A percentile compares a stretch with the other conserved stretches of the same genome.
Conservation (phyloP, 2,888 invertebrate genomes). For the Mongoloraphidia duomilia region DNA sequence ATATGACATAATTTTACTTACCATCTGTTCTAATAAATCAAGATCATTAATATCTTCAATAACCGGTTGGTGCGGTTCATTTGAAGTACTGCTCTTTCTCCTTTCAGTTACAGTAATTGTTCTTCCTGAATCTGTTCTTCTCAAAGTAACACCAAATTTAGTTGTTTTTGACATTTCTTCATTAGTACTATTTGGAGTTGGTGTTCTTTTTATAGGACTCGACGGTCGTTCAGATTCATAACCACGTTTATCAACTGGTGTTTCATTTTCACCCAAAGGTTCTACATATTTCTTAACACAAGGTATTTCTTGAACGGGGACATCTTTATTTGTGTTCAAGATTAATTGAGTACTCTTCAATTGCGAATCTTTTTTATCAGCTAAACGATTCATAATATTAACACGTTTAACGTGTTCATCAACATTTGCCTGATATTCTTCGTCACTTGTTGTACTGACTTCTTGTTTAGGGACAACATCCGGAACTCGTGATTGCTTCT, state of each 20-base stretch:
- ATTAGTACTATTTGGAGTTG: slow-evolving; percentile 11
- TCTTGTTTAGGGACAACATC: slow-evolving; percentile 12
- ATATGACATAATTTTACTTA: slow-evolving; percentile 26
- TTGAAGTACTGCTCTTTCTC: slow-evolving; percentile 32
- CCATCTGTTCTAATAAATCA: slow-evolving; percentile 54
- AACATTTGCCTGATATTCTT: neutral
- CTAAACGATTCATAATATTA: too few relatives aligned
- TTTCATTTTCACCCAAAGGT: too few relatives aligned
- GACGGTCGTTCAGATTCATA: neutral
- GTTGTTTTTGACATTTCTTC: slow-evolving; percentile 25
- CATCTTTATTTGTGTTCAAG: too few relatives aligned
- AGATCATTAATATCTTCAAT: slow-evolving; percentile 63
- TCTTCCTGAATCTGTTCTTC: slow-evolving; percentile 39
- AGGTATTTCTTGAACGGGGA: too few relatives aligned
- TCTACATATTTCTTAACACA: too few relatives aligned
- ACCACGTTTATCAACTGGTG: neutral
- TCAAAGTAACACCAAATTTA: slow-evolving; percentile 55
- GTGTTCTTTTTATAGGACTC: neutral
- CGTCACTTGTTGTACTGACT: neutral
- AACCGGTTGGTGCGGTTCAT: slow-evolving; percentile 35
- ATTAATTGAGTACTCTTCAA: too few relatives aligned
- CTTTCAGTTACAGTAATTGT: slow-evolving; percentile 30
- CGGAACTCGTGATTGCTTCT: slow-evolving; percentile 5
- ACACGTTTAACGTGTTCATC: neutral
- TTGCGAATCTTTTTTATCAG: too few relatives aligned